These are phyloP conservation scores for Drosophila mauritiana DNA, from an alignment of 1,140 invertebrate genomes.

Conservation along the genomic window DNA sequence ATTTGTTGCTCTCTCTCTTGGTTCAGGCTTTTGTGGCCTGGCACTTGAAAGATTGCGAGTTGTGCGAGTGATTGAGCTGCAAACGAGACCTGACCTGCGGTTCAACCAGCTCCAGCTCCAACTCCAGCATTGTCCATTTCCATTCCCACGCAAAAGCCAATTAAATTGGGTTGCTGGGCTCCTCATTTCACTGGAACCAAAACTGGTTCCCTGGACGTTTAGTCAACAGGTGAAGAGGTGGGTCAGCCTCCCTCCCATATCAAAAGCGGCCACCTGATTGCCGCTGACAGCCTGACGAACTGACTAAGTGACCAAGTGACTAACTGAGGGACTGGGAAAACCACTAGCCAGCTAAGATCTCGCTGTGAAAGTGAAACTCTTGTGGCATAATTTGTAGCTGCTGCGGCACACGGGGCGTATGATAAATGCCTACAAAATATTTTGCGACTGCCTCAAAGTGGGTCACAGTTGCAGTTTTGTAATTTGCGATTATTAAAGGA, in stretches of 20 bases:
- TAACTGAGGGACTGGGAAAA: conserved; percentile 2
- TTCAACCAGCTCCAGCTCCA: conserved; percentile 9
- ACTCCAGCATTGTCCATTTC: background rate
- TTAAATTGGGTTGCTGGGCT: conserved; percentile 65
- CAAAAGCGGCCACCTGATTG: conserved; percentile 42
- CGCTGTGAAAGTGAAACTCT: conserved; percentile 75
- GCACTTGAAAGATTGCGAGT: conserved; percentile 34
- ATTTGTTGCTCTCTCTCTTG: conserved; percentile 48
- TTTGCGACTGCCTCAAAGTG: conserved; percentile 56
- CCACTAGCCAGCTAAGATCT: conserved; percentile 11
- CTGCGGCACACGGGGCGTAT: conserved; percentile 57
- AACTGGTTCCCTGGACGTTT: conserved; percentile 36
- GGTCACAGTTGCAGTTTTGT: conserved; percentile 71
- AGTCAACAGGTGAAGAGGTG: conserved; percentile 63
- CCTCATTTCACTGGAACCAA: conserved; percentile 49
- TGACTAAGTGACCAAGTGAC: conserved; percentile 18
- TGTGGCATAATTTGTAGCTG: conserved; percentile 64
- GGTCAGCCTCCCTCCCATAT: conserved; percentile 57
- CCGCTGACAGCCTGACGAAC: conserved; percentile 18
- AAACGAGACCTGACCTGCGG: conserved; percentile 51
- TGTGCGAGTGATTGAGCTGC: conserved; percentile 51
- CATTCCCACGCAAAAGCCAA: conserved; percentile 66
- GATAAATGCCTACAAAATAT: conserved; percentile 70
- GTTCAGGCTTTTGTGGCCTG: conserved; percentile 10
- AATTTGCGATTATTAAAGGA: conserved; percentile 74